Percentiles rank a stretch among this genome's conserved stretches.
These are phyloP conservation scores for Illadopsis cleaveri DNA, from an alignment of 2,113 vertebrate genomes.

Conservation along the genomic window DNA sequence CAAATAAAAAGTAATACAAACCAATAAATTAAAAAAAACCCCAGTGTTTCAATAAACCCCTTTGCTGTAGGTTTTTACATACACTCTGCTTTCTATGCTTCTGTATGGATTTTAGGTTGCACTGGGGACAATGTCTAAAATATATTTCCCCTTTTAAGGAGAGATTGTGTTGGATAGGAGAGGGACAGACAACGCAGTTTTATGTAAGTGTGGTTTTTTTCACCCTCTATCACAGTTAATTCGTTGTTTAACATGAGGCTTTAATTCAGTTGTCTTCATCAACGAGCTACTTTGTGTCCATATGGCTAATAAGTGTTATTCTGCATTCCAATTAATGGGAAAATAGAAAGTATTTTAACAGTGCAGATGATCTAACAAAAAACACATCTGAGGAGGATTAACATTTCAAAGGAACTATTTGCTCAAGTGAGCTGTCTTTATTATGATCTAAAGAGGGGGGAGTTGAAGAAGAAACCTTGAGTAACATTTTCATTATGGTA, in stretches of 20 bases:
- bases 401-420: slow-evolving; percentile 73
- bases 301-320: slow-evolving; percentile 65
- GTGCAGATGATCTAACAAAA: slow-evolving; percentile 72
- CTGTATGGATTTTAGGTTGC: background rate
- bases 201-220: slow-evolving; percentile 4
- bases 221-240: slow-evolving; percentile 27
- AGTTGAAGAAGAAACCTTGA: slow-evolving; percentile 61
- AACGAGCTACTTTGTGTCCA: slow-evolving; percentile 61
- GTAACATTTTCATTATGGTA: slow-evolving; percentile 63
- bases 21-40: background rate
- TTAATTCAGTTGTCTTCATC: slow-evolving; percentile 64
- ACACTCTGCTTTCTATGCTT: background rate
- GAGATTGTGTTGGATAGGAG: background rate
- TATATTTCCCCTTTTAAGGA: background rate
- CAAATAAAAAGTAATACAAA: background rate
- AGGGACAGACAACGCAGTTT: background rate
- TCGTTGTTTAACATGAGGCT: slow-evolving; percentile 32
- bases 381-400: slow-evolving; percentile 67
- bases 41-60: background rate
- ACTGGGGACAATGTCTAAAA: background rate
- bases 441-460: slow-evolving; percentile 47
- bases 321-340: slow-evolving; percentile 56
- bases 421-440: slow-evolving; percentile 68
- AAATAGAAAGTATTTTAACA: slow-evolving; percentile 68
- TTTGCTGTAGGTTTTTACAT: background rate